Evolutionary conservation across 2,113 vertebrate genomes (phyloP), one percentile per base, ranked within the genome.

Genomic region (Pluvianellus socialis): DNA sequence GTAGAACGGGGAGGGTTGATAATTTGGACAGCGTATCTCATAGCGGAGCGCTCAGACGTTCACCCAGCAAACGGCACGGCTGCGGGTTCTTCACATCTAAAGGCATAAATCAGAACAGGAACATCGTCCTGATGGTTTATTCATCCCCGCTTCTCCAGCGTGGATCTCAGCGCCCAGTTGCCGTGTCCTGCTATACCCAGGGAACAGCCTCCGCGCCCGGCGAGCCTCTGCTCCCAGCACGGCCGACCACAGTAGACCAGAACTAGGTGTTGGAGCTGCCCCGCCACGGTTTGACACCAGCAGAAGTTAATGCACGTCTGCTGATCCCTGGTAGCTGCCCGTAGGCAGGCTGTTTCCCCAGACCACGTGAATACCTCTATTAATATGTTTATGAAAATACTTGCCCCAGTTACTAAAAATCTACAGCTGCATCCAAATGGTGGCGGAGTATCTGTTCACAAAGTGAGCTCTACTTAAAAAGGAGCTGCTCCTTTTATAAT

Each of bases 181-280:
- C 63, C 0, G 0, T 30, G 42, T 40, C 61, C 61, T 80, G 38
- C 28, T n/a, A n/a, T n/a, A 1, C 56, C 28, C 7, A 1, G 28
- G 40, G 44, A 86, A 9, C 10, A 50, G 40, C 71, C 61, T 45
- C 23, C 22, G 66, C 11, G 3, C 52, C 6, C 0, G 0, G 6
- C 23, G 66, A 49, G 56, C 50, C 5, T 58, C 66, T 73, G 45
- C 68, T 87, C 45, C 68, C 49, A 4, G 45, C 3, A 1, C 59
- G 66, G 47, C 85, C 1, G 1, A 7, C 76, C 4, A 0, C n/a
- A 9, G 47, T 4, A 22, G 49, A 32, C 15, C 65, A 33, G 59
- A 33, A 18, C 2, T 2, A 23, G 67, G 52, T 33, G 21, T 8
- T 5, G 47, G 62, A 72, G 56, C 22, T 89, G 32, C 59, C 14